Base-by-base conservation (phyloP, 1,140 invertebrate genomes). In the Oncopeltus fasciatus region DNA sequence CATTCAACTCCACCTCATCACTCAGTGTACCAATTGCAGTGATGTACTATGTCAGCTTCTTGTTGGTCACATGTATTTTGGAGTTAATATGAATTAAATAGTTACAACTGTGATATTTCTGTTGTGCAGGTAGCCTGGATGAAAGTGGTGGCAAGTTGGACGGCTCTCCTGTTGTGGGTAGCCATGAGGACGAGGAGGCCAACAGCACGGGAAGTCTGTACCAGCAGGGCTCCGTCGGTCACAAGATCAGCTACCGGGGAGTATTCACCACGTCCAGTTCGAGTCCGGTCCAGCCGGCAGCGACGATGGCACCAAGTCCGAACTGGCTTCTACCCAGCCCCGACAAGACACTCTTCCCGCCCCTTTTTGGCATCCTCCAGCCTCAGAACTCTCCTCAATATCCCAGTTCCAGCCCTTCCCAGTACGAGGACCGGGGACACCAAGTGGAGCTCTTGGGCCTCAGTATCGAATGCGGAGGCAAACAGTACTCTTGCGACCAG, bases 121-220 rank as follows among this genome's bases (percentile, higher is more conserved):
- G 70, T 61, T 69, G 78, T 83, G 16, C 76, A 89, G 86, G 86
- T 74, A 83, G 83, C 63, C 77, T 89, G 73, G 82, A 86, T 67
- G 82, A 83, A 44, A 85, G 87, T 70, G 86, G 88, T 16, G 70
- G 73, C 4, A 60, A 65, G 57, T 18, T 57, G 86, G 70, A 85
- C 79, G 62, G 71, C 72, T 33, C 69, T 46, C 46, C 64, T 4
- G 64, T 80, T 47, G 79, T 75, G 66, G 78, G 76, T 62, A 79
- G 81, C 60, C 80, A 80, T 61, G 81, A 83, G 67, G 85, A 86
- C 68, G 86, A 89, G 72, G 85, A 88, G 68, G 81, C 82, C 69
- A 83, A 81, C 61, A 60, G 63, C n/a, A 56, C 60, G 4, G 65
- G 66, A 11, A 66, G 58, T 29, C 46, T 24, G 73, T 78, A 81